These are phyloP conservation scores for Menura novaehollandiae DNA, from an alignment of 2,113 vertebrate species.

Conservation along the genomic window DNA sequence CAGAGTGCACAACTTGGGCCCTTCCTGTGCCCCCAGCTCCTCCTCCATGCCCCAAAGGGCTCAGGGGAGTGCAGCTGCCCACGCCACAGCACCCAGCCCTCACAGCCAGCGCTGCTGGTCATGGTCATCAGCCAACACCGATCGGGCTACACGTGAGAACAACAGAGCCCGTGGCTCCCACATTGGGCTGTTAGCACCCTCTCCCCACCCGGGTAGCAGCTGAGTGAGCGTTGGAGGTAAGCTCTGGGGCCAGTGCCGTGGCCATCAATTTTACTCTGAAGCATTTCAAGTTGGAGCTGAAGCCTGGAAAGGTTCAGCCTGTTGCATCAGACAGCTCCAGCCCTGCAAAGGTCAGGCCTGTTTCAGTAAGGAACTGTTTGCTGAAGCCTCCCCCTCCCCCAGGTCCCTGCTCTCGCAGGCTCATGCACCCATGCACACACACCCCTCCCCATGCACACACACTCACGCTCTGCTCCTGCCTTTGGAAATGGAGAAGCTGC, in stretches of 20 bases:
- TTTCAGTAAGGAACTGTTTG: neutral
- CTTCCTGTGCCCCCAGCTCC: neutral
- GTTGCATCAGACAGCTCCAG: slow-evolving; percentile 38
- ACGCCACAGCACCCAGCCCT: neutral
- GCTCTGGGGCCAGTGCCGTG: neutral
- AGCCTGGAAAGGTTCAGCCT: slow-evolving; percentile 45
- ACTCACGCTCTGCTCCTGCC: neutral
- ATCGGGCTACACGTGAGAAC: rapidly evolving
- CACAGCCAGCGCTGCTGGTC: rapidly evolving
- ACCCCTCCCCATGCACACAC: neutral
- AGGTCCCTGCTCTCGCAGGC: neutral
- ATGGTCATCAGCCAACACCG: rapidly evolving
- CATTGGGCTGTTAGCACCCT: neutral
- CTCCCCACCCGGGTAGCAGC: neutral
- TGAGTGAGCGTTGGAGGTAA: neutral
- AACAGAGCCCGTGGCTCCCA: neutral
- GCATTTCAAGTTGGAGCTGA: neutral
- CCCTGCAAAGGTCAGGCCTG: slow-evolving; percentile 40
- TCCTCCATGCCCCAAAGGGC: neutral
- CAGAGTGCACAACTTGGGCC: rapidly evolving
- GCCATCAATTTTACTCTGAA: slow-evolving; percentile 6
- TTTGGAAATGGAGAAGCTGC: neutral
- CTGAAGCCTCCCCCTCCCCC: neutral
- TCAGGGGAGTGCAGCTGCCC: neutral
- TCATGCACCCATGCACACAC: neutral